Conservation (phyloP, 2,888 invertebrate genomes). For the Nezara viridula region DNA sequence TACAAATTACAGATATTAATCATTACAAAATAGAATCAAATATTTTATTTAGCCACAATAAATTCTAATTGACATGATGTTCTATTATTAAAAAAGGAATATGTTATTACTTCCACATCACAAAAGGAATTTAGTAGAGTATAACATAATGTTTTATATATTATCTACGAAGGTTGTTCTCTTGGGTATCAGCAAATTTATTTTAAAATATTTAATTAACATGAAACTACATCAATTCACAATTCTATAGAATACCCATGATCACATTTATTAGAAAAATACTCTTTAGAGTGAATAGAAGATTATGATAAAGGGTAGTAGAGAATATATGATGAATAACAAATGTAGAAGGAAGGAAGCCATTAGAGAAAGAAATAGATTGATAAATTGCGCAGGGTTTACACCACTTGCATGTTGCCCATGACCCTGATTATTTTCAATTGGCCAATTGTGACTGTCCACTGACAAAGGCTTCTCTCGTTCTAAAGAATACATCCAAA, state of each 20-base stretch:
- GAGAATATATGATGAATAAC: conserved; percentile 36
- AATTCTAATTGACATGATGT: background rate
- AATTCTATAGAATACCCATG: background rate
- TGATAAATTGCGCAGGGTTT: conserved; percentile 53
- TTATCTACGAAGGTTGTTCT: background rate
- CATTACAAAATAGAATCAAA: background rate
- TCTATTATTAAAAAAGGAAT: background rate
- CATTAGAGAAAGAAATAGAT: conserved; percentile 53
- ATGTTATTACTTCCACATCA: background rate
- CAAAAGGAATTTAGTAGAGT: background rate
- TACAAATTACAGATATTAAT: no score
- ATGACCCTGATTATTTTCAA: conserved; percentile 64
- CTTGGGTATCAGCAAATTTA: background rate
- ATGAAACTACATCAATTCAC: background rate
- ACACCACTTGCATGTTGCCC: conserved; percentile 62
- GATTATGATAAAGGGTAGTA: conserved; percentile 7
- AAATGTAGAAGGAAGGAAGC: conserved; percentile 52
- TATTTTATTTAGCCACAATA: background rate
- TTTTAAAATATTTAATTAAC: conserved; percentile 1
- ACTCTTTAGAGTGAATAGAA: background rate
- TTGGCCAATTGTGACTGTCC: conserved; percentile 62
- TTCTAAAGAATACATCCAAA: background rate
- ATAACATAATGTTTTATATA: background rate
- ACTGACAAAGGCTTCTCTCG: conserved; percentile 38
- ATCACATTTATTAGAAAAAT: background rate